Percentiles rank a stretch among this genome's conserved stretches.
phyloP scores from a whole-genome alignment of 2,113 vertebrate species.

The Pimephales promelas region DNA sequence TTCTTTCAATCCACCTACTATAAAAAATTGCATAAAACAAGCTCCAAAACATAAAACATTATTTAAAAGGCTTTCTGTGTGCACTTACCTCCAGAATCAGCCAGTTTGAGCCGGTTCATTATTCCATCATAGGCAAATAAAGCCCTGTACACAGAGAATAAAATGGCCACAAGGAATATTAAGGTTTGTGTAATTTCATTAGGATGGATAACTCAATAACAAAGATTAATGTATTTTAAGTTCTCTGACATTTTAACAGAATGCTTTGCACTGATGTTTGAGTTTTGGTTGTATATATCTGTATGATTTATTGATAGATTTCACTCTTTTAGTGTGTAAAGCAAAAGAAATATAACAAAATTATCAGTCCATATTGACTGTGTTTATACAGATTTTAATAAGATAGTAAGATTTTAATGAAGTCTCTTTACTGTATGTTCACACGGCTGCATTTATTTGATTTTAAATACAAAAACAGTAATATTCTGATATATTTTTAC shows the following conservation, averaged over 20 bases:
- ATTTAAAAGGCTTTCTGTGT: not conserved
- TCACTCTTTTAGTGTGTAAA: not conserved
- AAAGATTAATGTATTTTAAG: not conserved
- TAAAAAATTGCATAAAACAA: not conserved
- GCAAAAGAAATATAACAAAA: not conserved
- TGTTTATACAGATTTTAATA: too few relatives aligned
- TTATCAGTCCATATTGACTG: not conserved
- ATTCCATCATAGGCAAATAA: conserved; percentile 45
- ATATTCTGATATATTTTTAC: too few relatives aligned
- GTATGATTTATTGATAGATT: not conserved
- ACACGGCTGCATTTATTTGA: too few relatives aligned
- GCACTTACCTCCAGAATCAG: conserved; percentile 45
- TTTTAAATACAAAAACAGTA: too few relatives aligned
- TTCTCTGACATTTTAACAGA: not conserved
- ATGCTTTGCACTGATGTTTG: not conserved
- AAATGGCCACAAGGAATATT: not conserved
- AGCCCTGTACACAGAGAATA: conserved; percentile 30
- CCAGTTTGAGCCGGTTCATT: conserved; percentile 41
- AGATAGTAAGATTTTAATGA: too few relatives aligned
- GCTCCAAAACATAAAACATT: not conserved
- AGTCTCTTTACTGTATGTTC: too few relatives aligned
- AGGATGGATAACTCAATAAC: not conserved
- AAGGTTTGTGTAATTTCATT: not conserved
- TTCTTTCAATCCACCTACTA: conserved; percentile 69
- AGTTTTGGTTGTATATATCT: not conserved